phyloP scores from a whole-genome alignment of 2,797 vertebrate species.

The Botia kubotai region DNA sequence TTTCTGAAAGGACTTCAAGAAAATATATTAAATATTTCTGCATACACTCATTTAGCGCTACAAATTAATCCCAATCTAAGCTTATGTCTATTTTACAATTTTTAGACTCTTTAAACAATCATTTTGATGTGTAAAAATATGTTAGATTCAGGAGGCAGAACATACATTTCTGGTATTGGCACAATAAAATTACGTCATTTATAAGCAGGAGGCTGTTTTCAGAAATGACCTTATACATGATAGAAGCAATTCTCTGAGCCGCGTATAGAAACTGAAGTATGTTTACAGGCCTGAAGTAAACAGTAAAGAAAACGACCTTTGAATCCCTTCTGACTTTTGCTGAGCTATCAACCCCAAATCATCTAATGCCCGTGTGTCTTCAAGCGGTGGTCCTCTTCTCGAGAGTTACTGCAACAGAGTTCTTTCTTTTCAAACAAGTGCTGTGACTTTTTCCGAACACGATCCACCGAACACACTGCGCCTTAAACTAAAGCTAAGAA shows the following conservation, averaged over 20 bases:
- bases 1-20: slow-evolving; percentile 21
- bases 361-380: slow-evolving; percentile 30
- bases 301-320: background rate
- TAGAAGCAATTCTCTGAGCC: background rate
- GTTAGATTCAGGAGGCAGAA: background rate
- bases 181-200: slow-evolving; percentile 2
- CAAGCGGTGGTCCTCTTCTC: slow-evolving; percentile 69
- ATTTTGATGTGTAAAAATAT: slow-evolving; percentile 21
- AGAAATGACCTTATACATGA: background rate
- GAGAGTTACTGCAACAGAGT: slow-evolving; percentile 85
- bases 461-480: slow-evolving; percentile 71
- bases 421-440: slow-evolving; percentile 65
- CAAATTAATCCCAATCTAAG: slow-evolving; percentile 24
- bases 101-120: background rate
- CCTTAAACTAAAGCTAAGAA: slow-evolving; percentile 72
- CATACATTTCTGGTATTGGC: background rate
- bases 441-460: slow-evolving; percentile 37
- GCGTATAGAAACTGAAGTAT: background rate
- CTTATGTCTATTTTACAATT: background rate
- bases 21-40: slow-evolving; percentile 38
- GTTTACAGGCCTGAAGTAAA: background rate
- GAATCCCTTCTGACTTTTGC: background rate
- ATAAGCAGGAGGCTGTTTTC: background rate
- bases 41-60: slow-evolving; percentile 5
- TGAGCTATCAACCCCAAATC: background rate